Percentiles rank a stretch among this genome's conserved stretches.
Evolutionary conservation across 2,797 vertebrate species (phyloP).

Genomic region (Myioborus melanocephalus): DNA sequence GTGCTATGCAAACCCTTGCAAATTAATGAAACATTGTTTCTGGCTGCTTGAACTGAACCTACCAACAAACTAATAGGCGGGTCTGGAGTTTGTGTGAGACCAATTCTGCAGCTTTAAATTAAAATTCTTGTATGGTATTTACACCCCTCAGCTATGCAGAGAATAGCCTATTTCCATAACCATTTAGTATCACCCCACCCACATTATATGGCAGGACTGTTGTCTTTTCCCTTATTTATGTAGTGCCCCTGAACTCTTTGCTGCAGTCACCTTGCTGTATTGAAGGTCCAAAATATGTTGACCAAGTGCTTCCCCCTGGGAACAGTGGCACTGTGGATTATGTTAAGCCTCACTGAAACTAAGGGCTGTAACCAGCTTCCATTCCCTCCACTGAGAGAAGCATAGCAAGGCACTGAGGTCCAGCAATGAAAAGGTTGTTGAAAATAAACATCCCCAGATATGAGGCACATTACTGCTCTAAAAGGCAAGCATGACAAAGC

Average conservation of each 20-base stretch:
- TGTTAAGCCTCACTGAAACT: neutral
- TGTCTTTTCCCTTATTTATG: neutral
- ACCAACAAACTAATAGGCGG: neutral
- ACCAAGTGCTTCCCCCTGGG: neutral
- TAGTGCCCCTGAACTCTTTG: neutral
- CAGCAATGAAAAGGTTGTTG: neutral
- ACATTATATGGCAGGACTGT: neutral
- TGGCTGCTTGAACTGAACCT: neutral
- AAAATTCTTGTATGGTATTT: neutral
- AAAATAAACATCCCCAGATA: neutral
- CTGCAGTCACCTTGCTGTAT: neutral
- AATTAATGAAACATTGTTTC: neutral
- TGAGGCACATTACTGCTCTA: neutral
- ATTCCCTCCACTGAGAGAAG: neutral
- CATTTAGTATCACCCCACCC: accelerated
- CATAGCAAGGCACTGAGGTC: neutral
- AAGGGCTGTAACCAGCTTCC: neutral
- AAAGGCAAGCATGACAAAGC: neutral
- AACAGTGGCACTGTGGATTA: neutral
- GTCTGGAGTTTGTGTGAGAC: neutral
- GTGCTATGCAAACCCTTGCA: neutral
- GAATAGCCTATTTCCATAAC: neutral
- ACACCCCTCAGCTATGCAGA: neutral
- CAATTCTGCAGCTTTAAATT: neutral
- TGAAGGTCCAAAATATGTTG: neutral